A percentile compares a stretch with the other conserved stretches of the same genome.
These are phyloP conservation scores for Melospiza georgiana DNA, from an alignment of 2,113 vertebrate species.

Conservation along the genomic window DNA sequence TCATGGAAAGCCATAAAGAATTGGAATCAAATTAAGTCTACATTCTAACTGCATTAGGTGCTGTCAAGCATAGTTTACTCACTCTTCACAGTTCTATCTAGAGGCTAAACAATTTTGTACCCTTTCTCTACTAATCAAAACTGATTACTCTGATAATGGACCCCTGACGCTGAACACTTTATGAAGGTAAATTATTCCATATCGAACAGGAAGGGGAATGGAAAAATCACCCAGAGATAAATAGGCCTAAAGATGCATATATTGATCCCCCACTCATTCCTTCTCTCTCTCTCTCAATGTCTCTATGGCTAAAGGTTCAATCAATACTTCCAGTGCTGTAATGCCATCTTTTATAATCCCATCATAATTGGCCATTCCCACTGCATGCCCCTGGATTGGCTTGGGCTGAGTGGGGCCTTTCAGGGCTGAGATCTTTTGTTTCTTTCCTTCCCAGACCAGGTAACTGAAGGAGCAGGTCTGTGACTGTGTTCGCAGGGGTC, in stretches of 20 bases:
- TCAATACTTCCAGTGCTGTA: conserved; percentile 80
- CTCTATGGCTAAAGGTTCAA: conserved; percentile 81
- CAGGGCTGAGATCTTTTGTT: background rate
- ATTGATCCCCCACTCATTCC: conserved; percentile 58
- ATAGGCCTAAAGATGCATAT: conserved; percentile 73
- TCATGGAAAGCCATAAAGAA: conserved; percentile 78
- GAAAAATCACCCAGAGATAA: conserved; percentile 72
- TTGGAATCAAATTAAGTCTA: conserved; percentile 89
- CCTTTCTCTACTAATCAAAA: conserved; percentile 78
- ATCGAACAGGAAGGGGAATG: conserved; percentile 74
- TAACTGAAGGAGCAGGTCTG: background rate
- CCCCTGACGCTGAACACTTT: conserved; percentile 69
- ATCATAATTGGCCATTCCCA: conserved; percentile 81
- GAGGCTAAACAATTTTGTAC: conserved; percentile 77
- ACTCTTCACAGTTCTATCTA: conserved; percentile 78
- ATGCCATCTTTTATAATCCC: conserved; percentile 80
- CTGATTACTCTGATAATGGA: conserved; percentile 76
- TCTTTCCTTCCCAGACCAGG: background rate
- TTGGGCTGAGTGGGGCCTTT: background rate
- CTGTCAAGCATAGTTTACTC: conserved; percentile 78
- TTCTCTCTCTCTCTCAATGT: conserved; percentile 75
- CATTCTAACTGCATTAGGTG: conserved; percentile 84
- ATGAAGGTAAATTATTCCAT: conserved; percentile 76
- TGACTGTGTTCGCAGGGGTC: too few relatives aligned
- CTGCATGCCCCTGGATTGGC: conserved; percentile 62